Conservation (phyloP, 1,140 invertebrate genomes). For the Carposina sasakii region DNA sequence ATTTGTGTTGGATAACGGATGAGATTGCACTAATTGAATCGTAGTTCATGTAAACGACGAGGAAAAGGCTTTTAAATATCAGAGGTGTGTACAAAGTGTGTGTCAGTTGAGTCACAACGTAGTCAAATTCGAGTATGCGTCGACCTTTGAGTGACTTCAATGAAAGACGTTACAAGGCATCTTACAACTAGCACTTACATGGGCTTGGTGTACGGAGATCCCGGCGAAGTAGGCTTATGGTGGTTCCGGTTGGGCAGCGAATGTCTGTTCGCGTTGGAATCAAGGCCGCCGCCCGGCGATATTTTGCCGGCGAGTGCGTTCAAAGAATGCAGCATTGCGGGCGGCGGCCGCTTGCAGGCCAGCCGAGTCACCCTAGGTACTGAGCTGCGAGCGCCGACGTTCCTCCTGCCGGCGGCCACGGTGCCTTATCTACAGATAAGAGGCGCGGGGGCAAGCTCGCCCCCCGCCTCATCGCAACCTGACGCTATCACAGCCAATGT, state of each 20-base stretch:
- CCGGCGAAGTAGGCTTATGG: conserved; percentile 47
- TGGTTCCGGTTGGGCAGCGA: conserved; percentile 74
- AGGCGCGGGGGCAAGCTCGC: conserved; percentile 55
- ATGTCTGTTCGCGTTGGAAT: conserved; percentile 74
- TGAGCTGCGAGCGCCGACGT: conserved; percentile 41
- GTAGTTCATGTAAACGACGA: too few relatives aligned
- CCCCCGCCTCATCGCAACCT: conserved; percentile 65
- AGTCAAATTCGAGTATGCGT: too few relatives aligned
- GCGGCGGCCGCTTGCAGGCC: conserved; percentile 63
- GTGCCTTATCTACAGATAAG: conserved; percentile 66
- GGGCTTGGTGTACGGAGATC: conserved; percentile 58
- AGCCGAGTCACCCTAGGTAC: conserved; percentile 61
- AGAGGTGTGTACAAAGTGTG: too few relatives aligned
- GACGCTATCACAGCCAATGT: conserved; percentile 38
- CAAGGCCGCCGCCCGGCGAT: conserved; percentile 78
- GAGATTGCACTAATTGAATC: too few relatives aligned
- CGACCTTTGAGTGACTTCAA: too few relatives aligned
- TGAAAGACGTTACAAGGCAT: too few relatives aligned
- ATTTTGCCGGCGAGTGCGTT: conserved; percentile 86
- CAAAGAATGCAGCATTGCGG: conserved; percentile 82
- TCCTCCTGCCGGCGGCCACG: conserved; percentile 35
- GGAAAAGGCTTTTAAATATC: too few relatives aligned
- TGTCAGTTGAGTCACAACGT: too few relatives aligned
- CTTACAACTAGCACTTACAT: conserved; percentile 61
- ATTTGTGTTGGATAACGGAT: too few relatives aligned